Percentiles rank a stretch among this genome's conserved stretches.
Evolutionary conservation across 2,888 invertebrate species (phyloP).

Genomic region (Pantelozetes paolii): DNA sequence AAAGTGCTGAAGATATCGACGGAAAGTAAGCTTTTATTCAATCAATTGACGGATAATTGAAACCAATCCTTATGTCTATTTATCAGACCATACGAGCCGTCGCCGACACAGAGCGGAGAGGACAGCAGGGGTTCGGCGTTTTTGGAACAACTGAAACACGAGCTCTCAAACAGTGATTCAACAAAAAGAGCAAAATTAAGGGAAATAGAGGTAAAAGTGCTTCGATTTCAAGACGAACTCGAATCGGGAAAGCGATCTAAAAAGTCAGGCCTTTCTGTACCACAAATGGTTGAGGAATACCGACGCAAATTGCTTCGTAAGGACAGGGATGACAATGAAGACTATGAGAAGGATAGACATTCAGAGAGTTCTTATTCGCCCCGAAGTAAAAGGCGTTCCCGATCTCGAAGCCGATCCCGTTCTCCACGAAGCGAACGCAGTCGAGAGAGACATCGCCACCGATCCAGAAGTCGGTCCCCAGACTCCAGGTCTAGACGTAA

Average conservation of each 20-base stretch:
- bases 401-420: constrained; percentile 31
- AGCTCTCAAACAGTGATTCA: constrained; percentile 44
- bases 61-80: not conserved
- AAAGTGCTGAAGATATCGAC: constrained; percentile 59
- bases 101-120: not conserved
- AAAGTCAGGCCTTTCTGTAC: constrained; percentile 68
- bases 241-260: constrained; percentile 74
- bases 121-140: constrained; percentile 32
- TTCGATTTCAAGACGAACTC: constrained; percentile 92
- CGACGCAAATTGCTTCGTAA: constrained; percentile 80
- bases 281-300: constrained; percentile 84
- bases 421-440: constrained; percentile 23
- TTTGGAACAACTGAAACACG: constrained; percentile 43
- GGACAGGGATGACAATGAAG: constrained; percentile 55
- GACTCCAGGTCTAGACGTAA: not conserved
- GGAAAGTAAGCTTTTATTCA: constrained; percentile 53
- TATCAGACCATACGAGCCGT: constrained; percentile 26
- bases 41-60: not conserved
- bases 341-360: not conserved
- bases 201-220: constrained; percentile 86
- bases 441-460: not conserved
- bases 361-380: not conserved
- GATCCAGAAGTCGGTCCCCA: not conserved
- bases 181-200: constrained; percentile 56
- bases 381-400: constrained; percentile 19